Percentiles rank a stretch among this genome's conserved stretches.
These are phyloP conservation scores for Enteromius paludinosus DNA, from an alignment of 2,797 vertebrate species.

Conservation along the genomic window DNA sequence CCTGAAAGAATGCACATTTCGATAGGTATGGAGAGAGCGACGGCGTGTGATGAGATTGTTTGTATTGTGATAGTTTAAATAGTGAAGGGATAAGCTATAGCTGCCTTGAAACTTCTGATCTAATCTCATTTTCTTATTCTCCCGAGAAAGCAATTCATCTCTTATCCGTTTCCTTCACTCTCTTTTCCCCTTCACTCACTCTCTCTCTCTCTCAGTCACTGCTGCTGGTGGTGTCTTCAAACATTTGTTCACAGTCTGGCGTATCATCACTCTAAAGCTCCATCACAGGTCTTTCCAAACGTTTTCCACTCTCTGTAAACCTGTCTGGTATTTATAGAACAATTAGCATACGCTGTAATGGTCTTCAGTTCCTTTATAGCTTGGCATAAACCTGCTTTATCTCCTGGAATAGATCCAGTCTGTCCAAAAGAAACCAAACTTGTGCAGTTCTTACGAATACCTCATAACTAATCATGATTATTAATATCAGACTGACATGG, in stretches of 20 bases:
- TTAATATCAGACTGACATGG: background rate
- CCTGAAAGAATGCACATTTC: background rate
- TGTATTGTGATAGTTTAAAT: slow-evolving; percentile 35
- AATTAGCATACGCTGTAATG: background rate
- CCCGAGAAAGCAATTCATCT: slow-evolving; percentile 79
- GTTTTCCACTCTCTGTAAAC: background rate
- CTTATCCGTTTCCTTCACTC: slow-evolving; percentile 65
- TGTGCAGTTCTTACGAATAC: background rate
- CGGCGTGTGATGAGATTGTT: slow-evolving; percentile 34
- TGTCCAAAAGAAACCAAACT: background rate
- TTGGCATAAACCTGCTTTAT: background rate
- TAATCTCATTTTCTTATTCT: slow-evolving; percentile 70
- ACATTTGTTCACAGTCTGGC: slow-evolving; percentile 52
- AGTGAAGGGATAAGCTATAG: slow-evolving; percentile 47
- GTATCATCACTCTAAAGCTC: slow-evolving; percentile 26
- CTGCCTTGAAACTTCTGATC: slow-evolving; percentile 77
- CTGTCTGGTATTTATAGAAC: slow-evolving; percentile 20
- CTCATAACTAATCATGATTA: slow-evolving; percentile 12
- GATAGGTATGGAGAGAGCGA: background rate
- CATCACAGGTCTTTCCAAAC: background rate
- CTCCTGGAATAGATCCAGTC: background rate
- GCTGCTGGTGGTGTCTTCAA: slow-evolving; percentile 53
- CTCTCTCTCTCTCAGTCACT: slow-evolving; percentile 39
- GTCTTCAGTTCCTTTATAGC: slow-evolving; percentile 12
- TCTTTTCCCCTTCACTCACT: slow-evolving; percentile 34